Evolutionary conservation across 2,888 invertebrate species (phyloP), one percentile per base, ranked within the genome.

Genomic region (Eupithecia dodoneata): DNA sequence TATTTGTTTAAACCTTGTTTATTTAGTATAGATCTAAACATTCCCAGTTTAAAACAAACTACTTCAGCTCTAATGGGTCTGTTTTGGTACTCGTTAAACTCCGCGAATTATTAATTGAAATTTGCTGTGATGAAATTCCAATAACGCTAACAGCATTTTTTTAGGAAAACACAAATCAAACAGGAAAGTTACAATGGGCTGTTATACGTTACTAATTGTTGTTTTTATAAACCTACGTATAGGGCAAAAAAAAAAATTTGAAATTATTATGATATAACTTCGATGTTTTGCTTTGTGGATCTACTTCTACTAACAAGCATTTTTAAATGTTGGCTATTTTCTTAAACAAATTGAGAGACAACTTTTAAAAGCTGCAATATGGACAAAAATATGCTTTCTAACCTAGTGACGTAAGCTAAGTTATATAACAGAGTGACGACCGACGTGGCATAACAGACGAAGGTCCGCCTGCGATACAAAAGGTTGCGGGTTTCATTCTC

Each of bases 31-130:
- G 44, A 45, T 45, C 44, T 45, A 45, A 69, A 69, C 67, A 69
- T 44, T n/a, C 30, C 49, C 71, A 12, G 47, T 52, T 71, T 71
- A 44, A 9, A 69, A 69, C 67, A 69, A 69, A 69, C 45, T 45
- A 69, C 18, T 69, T 44, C n/a, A 69, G 45, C n/a, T 44, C 10
- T 9, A 69, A 69, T 18, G 10, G 44, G 63, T 30, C 10, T 30
- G 63, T 30, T 63, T 63, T 7, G 67, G n/a, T 44, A 4, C 44
- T 42, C 2, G 13, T 4, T 6, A 15, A 66, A 66, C 42, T 66
- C 66, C 9, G 42, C 4, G 3, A 59, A 59, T 59, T 44, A 42
- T 67, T 9, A 44, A 44, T 42, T n/a, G 9, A n/a, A 44, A 3
- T 44, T 67, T n/a, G n/a, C n/a, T 44, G 13, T 67, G n/a, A 67